phyloP scores from a whole-genome alignment of 2,797 vertebrate species.

The Valencia hispanica region DNA sequence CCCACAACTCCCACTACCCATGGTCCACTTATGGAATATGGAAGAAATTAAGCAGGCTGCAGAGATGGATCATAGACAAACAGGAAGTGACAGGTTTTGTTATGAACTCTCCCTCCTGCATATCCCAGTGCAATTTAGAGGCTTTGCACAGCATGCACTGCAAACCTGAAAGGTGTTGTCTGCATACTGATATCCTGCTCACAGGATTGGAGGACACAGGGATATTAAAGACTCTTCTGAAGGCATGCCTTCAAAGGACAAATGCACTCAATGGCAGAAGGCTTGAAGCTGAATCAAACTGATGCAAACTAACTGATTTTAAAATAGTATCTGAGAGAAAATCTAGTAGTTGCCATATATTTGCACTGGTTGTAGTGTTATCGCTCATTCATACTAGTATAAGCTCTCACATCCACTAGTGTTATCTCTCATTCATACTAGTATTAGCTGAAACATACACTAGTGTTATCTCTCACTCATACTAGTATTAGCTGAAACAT shows the following conservation, averaged over 20 bases:
- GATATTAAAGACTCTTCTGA: conserved; percentile 13
- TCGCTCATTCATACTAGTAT: no score
- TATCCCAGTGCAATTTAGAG: conserved; percentile 65
- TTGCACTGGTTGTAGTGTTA: conserved; percentile 37
- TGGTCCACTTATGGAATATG: conserved; percentile 42
- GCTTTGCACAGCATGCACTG: conserved; percentile 58
- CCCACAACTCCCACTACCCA: not conserved
- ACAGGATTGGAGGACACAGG: conserved; percentile 25
- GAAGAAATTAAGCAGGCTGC: conserved; percentile 54
- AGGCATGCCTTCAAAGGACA: conserved; percentile 25
- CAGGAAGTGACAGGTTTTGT: conserved; percentile 63
- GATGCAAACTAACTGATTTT: conserved; percentile 4
- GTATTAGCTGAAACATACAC: no score
- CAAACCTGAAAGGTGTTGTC: conserved; percentile 58
- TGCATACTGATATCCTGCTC: conserved; percentile 69
- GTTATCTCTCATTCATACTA: no score
- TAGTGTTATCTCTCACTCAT: no score
- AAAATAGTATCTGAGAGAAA: conserved; percentile 5
- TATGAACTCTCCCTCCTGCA: conserved; percentile 63
- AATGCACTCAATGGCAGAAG: not conserved
- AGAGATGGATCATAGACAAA: conserved; percentile 70
- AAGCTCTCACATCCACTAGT: no score
- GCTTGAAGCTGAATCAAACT: conserved; percentile 7
- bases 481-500: no score
- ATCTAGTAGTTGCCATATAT: conserved; percentile 27